Evolutionary conservation across 2,113 vertebrate genomes (phyloP).

Genomic region (Scomber japonicus): DNA sequence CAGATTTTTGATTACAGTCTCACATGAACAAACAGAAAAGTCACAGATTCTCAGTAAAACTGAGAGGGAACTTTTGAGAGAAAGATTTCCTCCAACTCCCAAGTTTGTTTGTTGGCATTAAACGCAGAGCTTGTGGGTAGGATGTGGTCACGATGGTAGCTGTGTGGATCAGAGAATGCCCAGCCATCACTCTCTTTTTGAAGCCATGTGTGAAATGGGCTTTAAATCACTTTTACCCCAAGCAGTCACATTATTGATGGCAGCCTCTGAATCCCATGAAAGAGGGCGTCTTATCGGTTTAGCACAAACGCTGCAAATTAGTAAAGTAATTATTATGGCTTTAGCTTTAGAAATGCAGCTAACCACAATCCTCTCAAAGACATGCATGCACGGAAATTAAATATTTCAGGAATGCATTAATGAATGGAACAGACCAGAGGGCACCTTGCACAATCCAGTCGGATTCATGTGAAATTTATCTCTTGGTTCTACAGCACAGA

Average conservation of each 20-base stretch:
- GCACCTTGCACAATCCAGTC: conserved; percentile 44
- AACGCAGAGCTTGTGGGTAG: conserved; percentile 47
- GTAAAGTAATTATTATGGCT: conserved; percentile 75
- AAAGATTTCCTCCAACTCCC: conserved; percentile 37
- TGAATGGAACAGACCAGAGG: conserved; percentile 58
- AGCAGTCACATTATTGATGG: conserved; percentile 72
- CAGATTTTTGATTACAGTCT: neutral
- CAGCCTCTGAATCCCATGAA: conserved; percentile 70
- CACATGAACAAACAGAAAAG: conserved; percentile 4
- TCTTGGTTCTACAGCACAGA: conserved; percentile 1
- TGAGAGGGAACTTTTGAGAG: conserved; percentile 5
- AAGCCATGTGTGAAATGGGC: conserved; percentile 83
- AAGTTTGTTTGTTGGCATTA: conserved; percentile 50
- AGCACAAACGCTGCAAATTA: conserved; percentile 75
- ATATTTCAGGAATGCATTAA: conserved; percentile 48
- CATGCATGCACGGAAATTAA: conserved; percentile 56
- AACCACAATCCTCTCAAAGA: conserved; percentile 67
- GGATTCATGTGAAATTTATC: conserved; percentile 53
- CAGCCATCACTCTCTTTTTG: conserved; percentile 63
- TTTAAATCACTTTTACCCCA: conserved; percentile 77
- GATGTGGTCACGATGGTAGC: conserved; percentile 60
- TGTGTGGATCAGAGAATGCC: conserved; percentile 53
- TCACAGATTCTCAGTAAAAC: neutral
- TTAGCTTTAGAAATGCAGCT: conserved; percentile 64
- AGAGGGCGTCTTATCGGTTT: conserved; percentile 71